Evolutionary conservation across 2,888 invertebrate species (phyloP).

Genomic region (Pheosia tremula): DNA sequence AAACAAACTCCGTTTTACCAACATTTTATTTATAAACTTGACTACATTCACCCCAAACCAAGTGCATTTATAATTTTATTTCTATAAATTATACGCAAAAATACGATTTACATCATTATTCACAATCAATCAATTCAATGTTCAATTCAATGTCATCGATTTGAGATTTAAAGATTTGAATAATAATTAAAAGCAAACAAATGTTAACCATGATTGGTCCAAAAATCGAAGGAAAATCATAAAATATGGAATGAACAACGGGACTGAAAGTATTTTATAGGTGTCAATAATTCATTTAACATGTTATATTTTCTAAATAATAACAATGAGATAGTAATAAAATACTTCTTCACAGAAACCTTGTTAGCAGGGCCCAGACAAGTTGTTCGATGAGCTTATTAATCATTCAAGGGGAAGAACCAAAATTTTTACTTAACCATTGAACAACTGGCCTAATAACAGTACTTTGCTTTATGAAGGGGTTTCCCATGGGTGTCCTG

Average conservation of each 20-base stretch:
- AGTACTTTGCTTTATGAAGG: no score
- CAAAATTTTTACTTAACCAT: no score
- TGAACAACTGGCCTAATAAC: no score
- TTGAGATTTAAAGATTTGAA: conserved; percentile 13
- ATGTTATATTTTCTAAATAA: background rate
- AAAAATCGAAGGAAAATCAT: background rate
- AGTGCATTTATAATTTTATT: conserved; percentile 65
- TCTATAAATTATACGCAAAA: conserved; percentile 36
- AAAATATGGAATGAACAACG: conserved; percentile 13
- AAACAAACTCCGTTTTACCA: conserved; percentile 40
- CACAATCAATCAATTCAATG: no score
- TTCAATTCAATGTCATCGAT: no score
- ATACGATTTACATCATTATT: conserved; percentile 3
- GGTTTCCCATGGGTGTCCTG: no score
- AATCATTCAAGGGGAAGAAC: no score
- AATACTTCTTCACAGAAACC: no score
- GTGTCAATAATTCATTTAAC: conserved; percentile 4
- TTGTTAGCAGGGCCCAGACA: no score
- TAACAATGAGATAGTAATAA: no score
- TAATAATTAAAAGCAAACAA: conserved; percentile 8
- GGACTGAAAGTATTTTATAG: conserved; percentile 9
- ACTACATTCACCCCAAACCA: conserved; percentile 82
- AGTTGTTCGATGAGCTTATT: no score
- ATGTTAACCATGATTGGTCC: conserved; percentile 10
- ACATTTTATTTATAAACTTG: conserved; percentile 75